Evolutionary conservation across 2,113 vertebrate genomes (phyloP).

Genomic region (Pteropus alecto): DNA sequence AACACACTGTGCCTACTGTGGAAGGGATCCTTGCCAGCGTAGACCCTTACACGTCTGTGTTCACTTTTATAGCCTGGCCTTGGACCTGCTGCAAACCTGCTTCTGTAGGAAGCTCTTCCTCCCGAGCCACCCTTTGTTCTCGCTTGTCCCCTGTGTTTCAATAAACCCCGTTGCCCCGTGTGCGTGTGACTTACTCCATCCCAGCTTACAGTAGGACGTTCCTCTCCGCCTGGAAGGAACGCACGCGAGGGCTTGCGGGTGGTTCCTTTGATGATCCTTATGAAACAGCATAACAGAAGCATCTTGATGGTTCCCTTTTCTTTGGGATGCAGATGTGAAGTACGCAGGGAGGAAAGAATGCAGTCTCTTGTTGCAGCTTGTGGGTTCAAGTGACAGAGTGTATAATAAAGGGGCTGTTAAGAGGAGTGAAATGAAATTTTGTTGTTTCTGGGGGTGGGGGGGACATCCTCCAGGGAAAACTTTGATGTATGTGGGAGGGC

Average conservation of each 20-base stretch:
- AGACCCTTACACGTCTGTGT: accelerated
- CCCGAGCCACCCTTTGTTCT: background rate
- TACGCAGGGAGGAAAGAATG: too few species aligned
- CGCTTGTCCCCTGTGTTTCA: background rate
- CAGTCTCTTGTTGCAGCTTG: background rate
- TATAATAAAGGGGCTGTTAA: background rate
- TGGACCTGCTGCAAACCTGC: background rate
- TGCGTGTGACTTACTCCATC: background rate
- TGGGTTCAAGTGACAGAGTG: background rate
- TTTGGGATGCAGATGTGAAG: background rate
- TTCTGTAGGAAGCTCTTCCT: background rate
- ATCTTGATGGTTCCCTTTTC: background rate
- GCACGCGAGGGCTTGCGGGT: background rate
- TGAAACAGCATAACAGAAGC: background rate
- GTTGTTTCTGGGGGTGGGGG: background rate
- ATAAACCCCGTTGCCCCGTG: background rate
- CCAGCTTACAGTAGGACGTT: too few species aligned
- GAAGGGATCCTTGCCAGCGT: background rate
- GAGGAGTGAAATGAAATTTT: background rate
- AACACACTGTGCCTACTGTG: accelerated
- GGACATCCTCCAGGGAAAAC: background rate
- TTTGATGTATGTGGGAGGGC: background rate
- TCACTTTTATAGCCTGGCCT: accelerated
- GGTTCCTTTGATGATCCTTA: background rate
- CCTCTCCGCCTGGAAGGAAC: background rate